Evolutionary conservation across 1,140 invertebrate genomes (phyloP).

Genomic region (Yoshiicerus persimilis): DNA sequence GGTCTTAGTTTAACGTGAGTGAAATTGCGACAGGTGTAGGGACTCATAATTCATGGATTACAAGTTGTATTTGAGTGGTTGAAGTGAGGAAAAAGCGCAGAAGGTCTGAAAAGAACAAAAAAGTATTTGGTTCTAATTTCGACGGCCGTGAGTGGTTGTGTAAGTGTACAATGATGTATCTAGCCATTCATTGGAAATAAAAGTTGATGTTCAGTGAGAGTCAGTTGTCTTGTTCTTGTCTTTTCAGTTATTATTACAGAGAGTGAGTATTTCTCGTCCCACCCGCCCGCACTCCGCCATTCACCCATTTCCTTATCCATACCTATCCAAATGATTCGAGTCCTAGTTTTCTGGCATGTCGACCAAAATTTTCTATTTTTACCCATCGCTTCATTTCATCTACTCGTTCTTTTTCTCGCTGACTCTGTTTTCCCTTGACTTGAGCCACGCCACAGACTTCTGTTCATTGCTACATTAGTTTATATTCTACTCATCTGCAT

Average conservation of each 20-base stretch:
- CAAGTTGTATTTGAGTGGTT: not conserved
- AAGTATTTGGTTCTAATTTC: not conserved
- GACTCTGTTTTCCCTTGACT: not conserved
- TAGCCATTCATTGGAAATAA: not conserved
- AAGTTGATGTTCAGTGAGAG: not conserved
- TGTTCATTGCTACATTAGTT: not conserved
- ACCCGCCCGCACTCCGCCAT: conserved; percentile 3
- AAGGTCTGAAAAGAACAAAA: not conserved
- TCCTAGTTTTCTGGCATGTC: conserved; percentile 21
- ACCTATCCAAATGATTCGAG: not conserved
- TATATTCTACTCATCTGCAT: not conserved
- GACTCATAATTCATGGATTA: not conserved
- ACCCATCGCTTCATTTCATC: conserved; percentile 8
- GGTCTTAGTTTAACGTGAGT: not conserved
- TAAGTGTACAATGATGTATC: not conserved
- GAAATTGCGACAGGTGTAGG: not conserved
- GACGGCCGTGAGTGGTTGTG: not conserved
- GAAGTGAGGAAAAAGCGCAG: not conserved
- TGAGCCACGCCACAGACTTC: not conserved
- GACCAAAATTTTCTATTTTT: conserved; percentile 18
- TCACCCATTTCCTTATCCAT: conserved; percentile 8
- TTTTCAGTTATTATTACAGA: not conserved
- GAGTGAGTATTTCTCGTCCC: not conserved
- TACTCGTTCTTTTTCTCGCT: not conserved
- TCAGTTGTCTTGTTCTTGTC: not conserved